Base-by-base conservation (phyloP, 2,888 invertebrate species). In the Scaptomyza tumidula region DNA sequence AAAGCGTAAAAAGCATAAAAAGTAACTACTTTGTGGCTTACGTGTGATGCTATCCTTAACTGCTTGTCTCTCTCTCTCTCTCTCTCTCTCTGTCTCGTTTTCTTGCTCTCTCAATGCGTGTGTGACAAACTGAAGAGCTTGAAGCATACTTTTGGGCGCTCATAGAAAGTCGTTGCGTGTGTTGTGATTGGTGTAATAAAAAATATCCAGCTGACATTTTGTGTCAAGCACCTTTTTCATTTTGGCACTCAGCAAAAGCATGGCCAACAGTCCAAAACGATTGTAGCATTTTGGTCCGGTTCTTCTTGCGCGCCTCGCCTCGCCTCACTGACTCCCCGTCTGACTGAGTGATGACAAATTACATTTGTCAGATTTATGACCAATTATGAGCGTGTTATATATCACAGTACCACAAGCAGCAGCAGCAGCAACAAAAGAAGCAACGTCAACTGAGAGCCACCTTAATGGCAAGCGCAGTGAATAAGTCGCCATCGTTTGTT, bases 331-430 rank as follows among this genome's bases (percentile, higher is more conserved):
- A n/a, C 61, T 46, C 71, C 78, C 78, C 73, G 72, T 86, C 87
- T 81, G 89, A 90, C 89, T 86, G 89, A 90, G 89, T 87, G 90
- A 90, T 90, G 90, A 90, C 90, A 90, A 90, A 90, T 90, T 90
- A 89, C 89, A 84, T 88, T 89, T 90, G 90, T 89, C 90, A 90
- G 90, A 90, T 90, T 90, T 90, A 90, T 90, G 90, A 90, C 90
- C 90, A 90, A 90, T 90, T 90, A 90, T 90, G 90, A 88, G 90
- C 88, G 89, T 90, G 90, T 90, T 89, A 90, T 90, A 90, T 90
- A 88, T 90, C 89, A 89, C 89, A 85, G 79, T 46, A 56, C 45
- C 44, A 58, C 41, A 58, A 68, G 48, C 52, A 35, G 35, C 35
- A 56, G 35, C 35, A 52, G 45, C 41, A 37, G 52, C 55, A 46